These are phyloP conservation scores for Euwallacea fornicatus DNA, from an alignment of 1,140 invertebrate species.

Conservation along the genomic window DNA sequence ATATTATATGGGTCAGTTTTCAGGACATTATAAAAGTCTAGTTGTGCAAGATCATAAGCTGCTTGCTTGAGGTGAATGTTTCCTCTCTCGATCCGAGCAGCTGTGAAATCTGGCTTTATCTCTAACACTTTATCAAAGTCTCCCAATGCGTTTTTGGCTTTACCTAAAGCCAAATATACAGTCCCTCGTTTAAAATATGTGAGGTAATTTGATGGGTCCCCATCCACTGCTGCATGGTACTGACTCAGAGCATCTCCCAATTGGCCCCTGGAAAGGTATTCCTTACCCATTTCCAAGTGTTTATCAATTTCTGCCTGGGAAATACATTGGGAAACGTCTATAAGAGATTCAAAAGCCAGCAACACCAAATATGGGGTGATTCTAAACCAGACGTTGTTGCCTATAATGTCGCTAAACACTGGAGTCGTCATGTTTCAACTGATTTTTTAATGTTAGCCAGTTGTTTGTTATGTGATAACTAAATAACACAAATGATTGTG, in stretches of 20 bases:
- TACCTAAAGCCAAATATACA: slow-evolving; percentile 94
- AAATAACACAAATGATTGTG: neutral
- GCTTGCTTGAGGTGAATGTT: slow-evolving; percentile 89
- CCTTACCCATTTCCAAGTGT: slow-evolving; percentile 90
- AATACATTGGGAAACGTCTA: slow-evolving; percentile 63
- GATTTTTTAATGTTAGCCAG: neutral
- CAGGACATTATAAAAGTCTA: slow-evolving; percentile 82
- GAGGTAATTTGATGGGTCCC: slow-evolving; percentile 93
- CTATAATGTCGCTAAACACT: slow-evolving; percentile 25
- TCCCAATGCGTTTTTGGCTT: slow-evolving; percentile 90
- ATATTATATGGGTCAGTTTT: slow-evolving; percentile 73
- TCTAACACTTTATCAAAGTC: slow-evolving; percentile 93
- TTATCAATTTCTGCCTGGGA: slow-evolving; percentile 81
- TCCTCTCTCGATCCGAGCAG: slow-evolving; percentile 85
- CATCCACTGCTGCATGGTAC: slow-evolving; percentile 97
- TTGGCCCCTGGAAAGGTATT: slow-evolving; percentile 88
- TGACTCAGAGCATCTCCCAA: slow-evolving; percentile 95
- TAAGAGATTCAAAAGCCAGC: slow-evolving; percentile 44
- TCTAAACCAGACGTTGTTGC: slow-evolving; percentile 16
- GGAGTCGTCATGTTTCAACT: slow-evolving; percentile 21
- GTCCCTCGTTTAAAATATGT: slow-evolving; percentile 95
- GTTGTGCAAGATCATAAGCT: slow-evolving; percentile 76
- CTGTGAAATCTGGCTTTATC: slow-evolving; percentile 91
- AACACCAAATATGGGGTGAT: slow-evolving; percentile 28
- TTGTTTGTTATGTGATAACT: neutral